Evolutionary conservation across 2,797 vertebrate species (phyloP).

Genomic region (Phataginus tetradactyla): DNA sequence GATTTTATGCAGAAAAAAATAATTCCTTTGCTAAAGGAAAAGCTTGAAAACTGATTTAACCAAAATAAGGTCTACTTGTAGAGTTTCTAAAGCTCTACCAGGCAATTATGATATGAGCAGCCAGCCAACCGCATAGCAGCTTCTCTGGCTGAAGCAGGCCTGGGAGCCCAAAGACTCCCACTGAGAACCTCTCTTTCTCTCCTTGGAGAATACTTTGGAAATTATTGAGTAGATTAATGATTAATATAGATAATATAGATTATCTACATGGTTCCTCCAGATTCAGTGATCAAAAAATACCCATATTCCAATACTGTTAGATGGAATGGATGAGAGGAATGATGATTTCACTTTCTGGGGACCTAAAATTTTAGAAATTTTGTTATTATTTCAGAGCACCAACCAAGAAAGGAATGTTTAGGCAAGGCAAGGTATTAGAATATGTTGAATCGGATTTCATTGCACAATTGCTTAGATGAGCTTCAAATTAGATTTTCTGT

Average conservation of each 20-base stretch:
- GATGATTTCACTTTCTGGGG: not conserved
- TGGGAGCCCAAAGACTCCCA: not conserved
- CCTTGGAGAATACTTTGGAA: not conserved
- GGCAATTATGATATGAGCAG: not conserved
- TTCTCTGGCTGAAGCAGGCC: not conserved
- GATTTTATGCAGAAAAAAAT: not conserved
- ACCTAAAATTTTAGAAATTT: conserved; percentile 16
- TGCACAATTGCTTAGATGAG: not conserved
- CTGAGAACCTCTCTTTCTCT: not conserved
- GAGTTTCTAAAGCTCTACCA: not conserved
- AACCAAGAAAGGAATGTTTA: not conserved
- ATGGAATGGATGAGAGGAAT: not conserved
- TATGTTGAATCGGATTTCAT: conserved; percentile 2
- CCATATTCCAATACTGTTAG: not conserved
- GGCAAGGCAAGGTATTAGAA: not conserved
- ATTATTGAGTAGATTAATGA: not conserved
- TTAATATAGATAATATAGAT: not conserved
- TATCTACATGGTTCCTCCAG: not conserved
- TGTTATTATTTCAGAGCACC: not conserved
- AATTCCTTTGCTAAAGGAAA: conserved; percentile 1
- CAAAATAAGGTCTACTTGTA: not conserved
- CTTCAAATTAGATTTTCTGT: conserved; percentile 21
- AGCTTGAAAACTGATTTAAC: not conserved
- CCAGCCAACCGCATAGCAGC: not conserved
- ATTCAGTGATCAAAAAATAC: conserved; percentile 2